Conservation (phyloP, 2,888 invertebrate genomes). For the Masnerella sp. region DNA sequence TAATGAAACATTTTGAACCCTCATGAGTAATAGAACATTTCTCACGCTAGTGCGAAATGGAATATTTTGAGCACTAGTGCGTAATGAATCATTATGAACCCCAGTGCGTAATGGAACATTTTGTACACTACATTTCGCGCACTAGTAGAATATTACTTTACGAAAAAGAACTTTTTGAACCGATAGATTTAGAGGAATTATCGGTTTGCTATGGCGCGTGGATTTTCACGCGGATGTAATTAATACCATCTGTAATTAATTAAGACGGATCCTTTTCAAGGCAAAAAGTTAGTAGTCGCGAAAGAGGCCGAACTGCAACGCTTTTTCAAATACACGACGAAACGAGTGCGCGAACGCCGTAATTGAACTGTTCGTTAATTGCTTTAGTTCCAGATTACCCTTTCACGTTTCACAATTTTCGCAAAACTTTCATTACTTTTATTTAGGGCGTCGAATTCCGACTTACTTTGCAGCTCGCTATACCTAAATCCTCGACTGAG, state of each 20-base stretch:
- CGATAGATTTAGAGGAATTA: too few relatives aligned
- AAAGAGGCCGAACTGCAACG: slow-evolving; percentile 40
- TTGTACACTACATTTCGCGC: too few relatives aligned
- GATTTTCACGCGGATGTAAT: slow-evolving; percentile 33
- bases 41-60: too few relatives aligned
- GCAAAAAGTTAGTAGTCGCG: slow-evolving; percentile 39
- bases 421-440: slow-evolving; percentile 50
- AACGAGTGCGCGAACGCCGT: slow-evolving; percentile 34
- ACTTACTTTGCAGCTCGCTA: slow-evolving; percentile 13
- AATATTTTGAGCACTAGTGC: too few relatives aligned
- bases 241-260: slow-evolving; percentile 51
- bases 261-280: slow-evolving; percentile 48
- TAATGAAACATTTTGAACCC: too few relatives aligned
- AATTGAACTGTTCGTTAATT: slow-evolving; percentile 57
- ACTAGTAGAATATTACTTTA: too few relatives aligned
- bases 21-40: too few relatives aligned
- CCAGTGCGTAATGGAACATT: too few relatives aligned
- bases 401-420: slow-evolving; percentile 47
- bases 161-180: too few relatives aligned
- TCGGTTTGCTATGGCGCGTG: slow-evolving; percentile 5
- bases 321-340: slow-evolving; percentile 44
- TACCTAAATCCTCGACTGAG: slow-evolving; percentile 12
- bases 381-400: slow-evolving; percentile 52
- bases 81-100: too few relatives aligned
- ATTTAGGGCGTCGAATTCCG: slow-evolving; percentile 33